Evolutionary conservation across 2,113 vertebrate species (phyloP).

Genomic region (Electrona antarctica): DNA sequence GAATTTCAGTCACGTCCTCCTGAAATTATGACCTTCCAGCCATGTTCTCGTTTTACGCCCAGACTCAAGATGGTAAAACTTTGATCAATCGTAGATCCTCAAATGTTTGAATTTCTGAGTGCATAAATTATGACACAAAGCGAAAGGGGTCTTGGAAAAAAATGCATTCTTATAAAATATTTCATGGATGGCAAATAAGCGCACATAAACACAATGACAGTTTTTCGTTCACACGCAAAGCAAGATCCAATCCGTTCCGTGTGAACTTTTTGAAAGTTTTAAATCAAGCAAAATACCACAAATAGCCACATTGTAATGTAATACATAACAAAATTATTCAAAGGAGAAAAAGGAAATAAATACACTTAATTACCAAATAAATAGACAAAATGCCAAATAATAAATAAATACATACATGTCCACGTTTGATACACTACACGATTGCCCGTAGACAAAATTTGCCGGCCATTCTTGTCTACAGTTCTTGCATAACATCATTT

Average conservation of each 20-base stretch:
- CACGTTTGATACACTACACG: constrained; percentile 67
- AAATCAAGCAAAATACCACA: constrained; percentile 63
- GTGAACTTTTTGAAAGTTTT: constrained; percentile 46
- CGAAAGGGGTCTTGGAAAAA: constrained; percentile 56
- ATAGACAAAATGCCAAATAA: constrained; percentile 45
- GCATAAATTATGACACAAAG: constrained; percentile 59
- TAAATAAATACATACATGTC: constrained; percentile 48
- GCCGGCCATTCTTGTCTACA: constrained; percentile 61
- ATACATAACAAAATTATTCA: constrained; percentile 58
- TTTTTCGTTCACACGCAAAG: constrained; percentile 39
- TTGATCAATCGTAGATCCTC: constrained; percentile 64
- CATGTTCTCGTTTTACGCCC: constrained; percentile 45
- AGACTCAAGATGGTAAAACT: constrained; percentile 64
- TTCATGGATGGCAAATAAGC: constrained; percentile 64
- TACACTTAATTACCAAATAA: constrained; percentile 54
- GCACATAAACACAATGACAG: constrained; percentile 63
- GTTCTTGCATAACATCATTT: constrained; percentile 81
- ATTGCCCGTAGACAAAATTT: constrained; percentile 77
- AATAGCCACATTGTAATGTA: constrained; percentile 54
- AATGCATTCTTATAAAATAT: constrained; percentile 74
- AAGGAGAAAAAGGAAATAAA: constrained; percentile 48
- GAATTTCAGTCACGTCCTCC: constrained; percentile 79
- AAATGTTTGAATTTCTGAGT: constrained; percentile 34
- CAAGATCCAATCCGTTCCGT: constrained; percentile 48
- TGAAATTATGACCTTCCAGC: constrained; percentile 71